These are phyloP conservation scores for Cariama cristata DNA, from an alignment of 2,113 vertebrate genomes.

Conservation along the genomic window DNA sequence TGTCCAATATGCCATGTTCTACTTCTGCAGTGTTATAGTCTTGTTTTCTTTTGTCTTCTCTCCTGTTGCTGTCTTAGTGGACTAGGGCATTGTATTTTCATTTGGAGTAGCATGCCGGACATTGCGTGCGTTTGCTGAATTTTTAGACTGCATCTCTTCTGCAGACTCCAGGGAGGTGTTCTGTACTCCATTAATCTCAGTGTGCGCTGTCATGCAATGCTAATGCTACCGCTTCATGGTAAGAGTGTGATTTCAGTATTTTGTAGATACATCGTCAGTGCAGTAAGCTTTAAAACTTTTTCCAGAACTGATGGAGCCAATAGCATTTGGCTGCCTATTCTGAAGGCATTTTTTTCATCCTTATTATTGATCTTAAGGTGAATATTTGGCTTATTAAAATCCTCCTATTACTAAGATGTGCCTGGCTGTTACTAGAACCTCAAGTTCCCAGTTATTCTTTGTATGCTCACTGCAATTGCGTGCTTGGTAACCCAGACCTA, in stretches of 20 bases:
- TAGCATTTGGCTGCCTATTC: background rate
- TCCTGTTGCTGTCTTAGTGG: background rate
- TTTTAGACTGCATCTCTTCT: background rate
- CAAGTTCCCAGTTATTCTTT: background rate
- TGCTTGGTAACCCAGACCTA: background rate
- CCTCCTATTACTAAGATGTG: background rate
- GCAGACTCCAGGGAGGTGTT: background rate
- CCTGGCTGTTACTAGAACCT: background rate
- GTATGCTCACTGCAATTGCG: background rate
- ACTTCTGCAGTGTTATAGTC: background rate
- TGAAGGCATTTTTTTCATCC: background rate
- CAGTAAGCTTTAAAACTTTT: background rate
- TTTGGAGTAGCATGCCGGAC: background rate
- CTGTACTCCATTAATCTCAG: background rate
- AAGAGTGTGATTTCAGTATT: background rate
- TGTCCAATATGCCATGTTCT: background rate
- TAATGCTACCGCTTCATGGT: background rate
- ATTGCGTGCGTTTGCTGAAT: background rate
- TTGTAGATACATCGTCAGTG: background rate
- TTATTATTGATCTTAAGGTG: background rate
- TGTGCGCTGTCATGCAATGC: background rate
- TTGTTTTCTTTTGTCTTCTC: background rate
- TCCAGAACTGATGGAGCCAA: background rate
- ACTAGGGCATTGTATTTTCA: background rate
- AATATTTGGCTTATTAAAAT: background rate